A percentile compares a stretch with the other conserved stretches of the same genome.
Conservation (phyloP, 2,113 vertebrate species). For the Taurulus bubalis region DNA sequence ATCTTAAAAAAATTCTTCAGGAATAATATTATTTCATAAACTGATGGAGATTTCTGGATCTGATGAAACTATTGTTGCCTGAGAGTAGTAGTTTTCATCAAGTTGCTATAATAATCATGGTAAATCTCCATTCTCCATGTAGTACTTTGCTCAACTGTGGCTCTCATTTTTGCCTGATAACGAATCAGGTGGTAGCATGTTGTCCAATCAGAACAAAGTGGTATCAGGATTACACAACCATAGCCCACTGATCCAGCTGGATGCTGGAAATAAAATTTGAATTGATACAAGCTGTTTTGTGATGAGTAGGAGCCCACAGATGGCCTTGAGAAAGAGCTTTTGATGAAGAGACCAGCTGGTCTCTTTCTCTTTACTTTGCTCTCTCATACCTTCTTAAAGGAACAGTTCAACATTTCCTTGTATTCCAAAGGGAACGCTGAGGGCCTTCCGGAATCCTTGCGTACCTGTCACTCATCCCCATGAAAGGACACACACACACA, state of each 20-base stretch:
- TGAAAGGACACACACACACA: slow-evolving; percentile 34
- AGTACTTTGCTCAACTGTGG: background rate
- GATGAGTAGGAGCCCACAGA: slow-evolving; percentile 62
- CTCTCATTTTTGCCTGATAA: background rate
- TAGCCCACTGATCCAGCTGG: slow-evolving; percentile 38
- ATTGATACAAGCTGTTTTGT: slow-evolving; percentile 59
- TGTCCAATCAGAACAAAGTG: slow-evolving; percentile 17
- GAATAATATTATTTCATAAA: too few relatives aligned
- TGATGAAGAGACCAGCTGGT: slow-evolving; percentile 73
- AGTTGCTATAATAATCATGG: background rate
- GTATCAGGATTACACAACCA: slow-evolving; percentile 13
- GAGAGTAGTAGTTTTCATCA: background rate
- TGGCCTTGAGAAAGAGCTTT: slow-evolving; percentile 61
- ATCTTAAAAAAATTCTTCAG: background rate
- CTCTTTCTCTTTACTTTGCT: slow-evolving; percentile 49
- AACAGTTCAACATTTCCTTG: slow-evolving; percentile 57
- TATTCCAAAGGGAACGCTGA: slow-evolving; percentile 47
- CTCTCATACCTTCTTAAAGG: slow-evolving; percentile 58
- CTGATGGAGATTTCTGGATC: background rate
- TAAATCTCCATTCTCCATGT: background rate
- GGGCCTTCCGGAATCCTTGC: slow-evolving; percentile 60
- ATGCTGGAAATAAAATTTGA: slow-evolving; percentile 56
- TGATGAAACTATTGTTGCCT: background rate
- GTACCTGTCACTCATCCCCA: slow-evolving; percentile 61
- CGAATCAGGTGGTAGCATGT: background rate